Evolutionary conservation across 2,888 invertebrate genomes (phyloP).

Genomic region (Acheta domesticus): DNA sequence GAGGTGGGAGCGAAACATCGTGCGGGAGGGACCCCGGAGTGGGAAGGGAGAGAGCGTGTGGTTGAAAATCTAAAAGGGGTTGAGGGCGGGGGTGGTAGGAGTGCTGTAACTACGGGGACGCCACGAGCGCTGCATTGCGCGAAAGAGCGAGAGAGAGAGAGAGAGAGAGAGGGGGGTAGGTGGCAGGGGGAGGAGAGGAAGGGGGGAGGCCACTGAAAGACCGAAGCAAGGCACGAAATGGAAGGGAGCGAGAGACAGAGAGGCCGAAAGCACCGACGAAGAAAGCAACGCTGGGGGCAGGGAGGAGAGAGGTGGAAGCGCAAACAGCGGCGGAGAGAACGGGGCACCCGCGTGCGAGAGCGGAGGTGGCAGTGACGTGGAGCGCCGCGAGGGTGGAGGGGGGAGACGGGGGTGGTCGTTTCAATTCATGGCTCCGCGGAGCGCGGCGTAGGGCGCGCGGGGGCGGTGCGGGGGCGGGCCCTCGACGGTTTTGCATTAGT

Average conservation of each 20-base stretch:
- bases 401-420: conserved; percentile 24
- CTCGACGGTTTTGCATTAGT: conserved; percentile 36
- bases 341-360: background rate
- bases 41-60: no score
- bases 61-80: no score
- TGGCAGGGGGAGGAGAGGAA: no score
- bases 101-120: no score
- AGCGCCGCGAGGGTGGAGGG: conserved; percentile 21
- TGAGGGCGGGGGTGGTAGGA: no score
- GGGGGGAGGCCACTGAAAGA: no score
- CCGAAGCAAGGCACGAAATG: no score
- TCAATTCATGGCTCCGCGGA: conserved; percentile 32
- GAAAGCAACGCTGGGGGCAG: background rate
- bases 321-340: background rate
- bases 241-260: background rate
- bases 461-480: background rate
- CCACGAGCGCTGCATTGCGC: no score
- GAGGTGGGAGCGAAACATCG: no score
- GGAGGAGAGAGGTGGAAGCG: background rate
- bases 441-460: conserved; percentile 3
- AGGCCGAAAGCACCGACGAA: background rate
- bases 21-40: no score
- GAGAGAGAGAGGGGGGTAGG: no score
- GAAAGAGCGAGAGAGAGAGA: no score
- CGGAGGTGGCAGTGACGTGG: conserved; percentile 23